These are phyloP conservation scores for Megaustenia siamemsis DNA, from an alignment of 2,888 invertebrate species.

Conservation along the genomic window DNA sequence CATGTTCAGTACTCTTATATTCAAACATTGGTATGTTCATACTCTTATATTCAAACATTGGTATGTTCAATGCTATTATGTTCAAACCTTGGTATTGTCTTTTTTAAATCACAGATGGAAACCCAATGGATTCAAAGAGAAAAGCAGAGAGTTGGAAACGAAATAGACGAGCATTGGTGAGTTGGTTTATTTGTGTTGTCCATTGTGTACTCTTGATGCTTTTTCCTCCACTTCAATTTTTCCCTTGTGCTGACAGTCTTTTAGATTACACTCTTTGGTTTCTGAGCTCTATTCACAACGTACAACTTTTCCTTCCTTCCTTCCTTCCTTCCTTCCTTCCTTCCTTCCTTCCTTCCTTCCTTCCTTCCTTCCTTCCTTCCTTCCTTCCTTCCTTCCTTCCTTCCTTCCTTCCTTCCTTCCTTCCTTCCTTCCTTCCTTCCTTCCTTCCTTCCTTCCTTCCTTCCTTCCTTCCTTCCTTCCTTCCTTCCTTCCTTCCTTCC, in stretches of 20 bases:
- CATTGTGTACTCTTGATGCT: not conserved
- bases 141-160: slow-evolving; percentile 99
- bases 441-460: not conserved
- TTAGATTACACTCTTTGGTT: too few species aligned
- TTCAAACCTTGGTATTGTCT: not conserved
- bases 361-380: not conserved
- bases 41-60: too few species aligned
- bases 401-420: not conserved
- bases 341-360: not conserved
- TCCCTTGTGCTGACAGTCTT: too few species aligned
- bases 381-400: not conserved
- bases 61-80: too few species aligned
- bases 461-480: not conserved
- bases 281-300: too few species aligned
- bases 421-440: not conserved
- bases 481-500: not conserved
- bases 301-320: too few species aligned
- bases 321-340: not conserved
- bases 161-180: slow-evolving; percentile 93
- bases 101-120: slow-evolving; percentile 68
- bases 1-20: too few species aligned
- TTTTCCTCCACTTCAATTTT: too few species aligned
- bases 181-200: slow-evolving; percentile 47
- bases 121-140: slow-evolving; percentile 97
- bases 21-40: too few species aligned